Evolutionary conservation across 2,113 vertebrate species (phyloP).

Genomic region (Calonectris borealis): DNA sequence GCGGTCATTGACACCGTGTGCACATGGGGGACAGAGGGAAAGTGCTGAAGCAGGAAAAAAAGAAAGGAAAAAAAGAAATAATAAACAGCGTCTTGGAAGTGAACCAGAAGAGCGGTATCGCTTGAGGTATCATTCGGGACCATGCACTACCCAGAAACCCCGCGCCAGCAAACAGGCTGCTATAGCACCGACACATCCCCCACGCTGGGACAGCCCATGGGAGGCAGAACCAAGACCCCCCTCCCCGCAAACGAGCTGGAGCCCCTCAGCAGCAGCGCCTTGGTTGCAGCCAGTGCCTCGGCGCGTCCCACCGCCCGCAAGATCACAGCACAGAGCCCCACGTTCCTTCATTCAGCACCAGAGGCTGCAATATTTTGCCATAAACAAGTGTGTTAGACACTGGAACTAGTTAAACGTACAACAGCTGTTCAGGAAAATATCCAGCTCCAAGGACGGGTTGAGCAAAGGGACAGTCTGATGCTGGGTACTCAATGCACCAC

Average conservation of each 20-base stretch:
- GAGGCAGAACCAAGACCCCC: not conserved
- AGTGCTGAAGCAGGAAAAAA: not conserved
- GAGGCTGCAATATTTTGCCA: not conserved
- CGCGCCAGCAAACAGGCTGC: not conserved
- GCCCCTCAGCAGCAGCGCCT: not conserved
- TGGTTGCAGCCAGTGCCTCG: not conserved
- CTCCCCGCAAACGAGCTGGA: not conserved
- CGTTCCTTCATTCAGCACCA: not conserved
- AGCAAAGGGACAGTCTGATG: not conserved
- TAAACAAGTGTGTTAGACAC: not conserved
- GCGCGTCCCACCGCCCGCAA: not conserved
- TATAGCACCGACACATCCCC: not conserved
- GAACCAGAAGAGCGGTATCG: accelerated
- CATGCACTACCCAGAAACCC: accelerated
- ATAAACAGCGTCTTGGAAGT: not conserved
- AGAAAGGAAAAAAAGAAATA: not conserved
- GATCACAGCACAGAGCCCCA: accelerated
- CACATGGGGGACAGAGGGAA: not conserved
- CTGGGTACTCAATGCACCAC: accelerated
- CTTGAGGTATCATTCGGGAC: not conserved
- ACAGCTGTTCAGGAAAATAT: not conserved
- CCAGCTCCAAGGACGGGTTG: not conserved
- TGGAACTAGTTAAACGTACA: not conserved
- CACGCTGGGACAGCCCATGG: not conserved
- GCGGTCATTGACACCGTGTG: accelerated